Conservation (phyloP, 2,797 vertebrate species). For the Chelon auratus region DNA sequence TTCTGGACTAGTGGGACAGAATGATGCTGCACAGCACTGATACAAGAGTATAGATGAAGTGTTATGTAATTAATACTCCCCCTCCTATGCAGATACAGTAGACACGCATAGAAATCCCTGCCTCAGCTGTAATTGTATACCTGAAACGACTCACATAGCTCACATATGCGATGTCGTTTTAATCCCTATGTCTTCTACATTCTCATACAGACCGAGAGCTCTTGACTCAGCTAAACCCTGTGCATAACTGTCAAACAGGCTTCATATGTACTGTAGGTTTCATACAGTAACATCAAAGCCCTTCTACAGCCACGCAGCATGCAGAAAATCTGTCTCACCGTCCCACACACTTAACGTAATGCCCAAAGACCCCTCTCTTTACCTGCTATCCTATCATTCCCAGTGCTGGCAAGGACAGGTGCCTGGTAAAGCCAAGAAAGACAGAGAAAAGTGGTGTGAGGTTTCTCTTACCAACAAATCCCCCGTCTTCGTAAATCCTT, state of each 20-base stretch:
- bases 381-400: slow-evolving; percentile 52
- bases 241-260: slow-evolving; percentile 44
- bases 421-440: slow-evolving; percentile 41
- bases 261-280: slow-evolving; percentile 37
- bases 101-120: slow-evolving; percentile 59
- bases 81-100: slow-evolving; percentile 81
- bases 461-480: slow-evolving; percentile 73
- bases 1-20: slow-evolving; percentile 58
- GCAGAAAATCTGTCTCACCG: slow-evolving; percentile 53
- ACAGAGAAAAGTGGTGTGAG: slow-evolving; percentile 62
- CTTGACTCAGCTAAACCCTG: slow-evolving; percentile 67
- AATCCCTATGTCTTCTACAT: slow-evolving; percentile 40
- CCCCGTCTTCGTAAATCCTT: slow-evolving; percentile 63
- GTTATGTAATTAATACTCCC: slow-evolving; percentile 82
- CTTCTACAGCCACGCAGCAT: slow-evolving; percentile 63
- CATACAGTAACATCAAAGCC: slow-evolving; percentile 44
- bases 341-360: slow-evolving; percentile 20
- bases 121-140: slow-evolving; percentile 66
- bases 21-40: slow-evolving; percentile 65
- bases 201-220: slow-evolving; percentile 27
- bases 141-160: slow-evolving; percentile 39
- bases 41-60: slow-evolving; percentile 60
- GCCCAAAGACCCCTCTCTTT: slow-evolving; percentile 18
- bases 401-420: slow-evolving; percentile 54
- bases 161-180: slow-evolving; percentile 21